Conservation (phyloP, 2,888 invertebrate species). For the Thyatira batis region DNA sequence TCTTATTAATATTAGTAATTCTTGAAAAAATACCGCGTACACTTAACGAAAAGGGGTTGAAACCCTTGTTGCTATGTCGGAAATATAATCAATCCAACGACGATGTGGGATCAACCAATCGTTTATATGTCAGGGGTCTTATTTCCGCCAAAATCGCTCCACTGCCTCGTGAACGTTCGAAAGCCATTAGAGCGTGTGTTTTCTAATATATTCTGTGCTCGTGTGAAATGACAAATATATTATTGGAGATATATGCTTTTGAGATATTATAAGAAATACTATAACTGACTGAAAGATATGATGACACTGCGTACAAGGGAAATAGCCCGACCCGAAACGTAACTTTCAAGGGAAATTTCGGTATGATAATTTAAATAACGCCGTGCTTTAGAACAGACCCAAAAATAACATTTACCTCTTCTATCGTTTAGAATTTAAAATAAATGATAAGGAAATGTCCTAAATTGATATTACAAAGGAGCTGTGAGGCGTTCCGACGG, state of each 20-base stretch:
- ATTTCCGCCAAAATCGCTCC: not conserved
- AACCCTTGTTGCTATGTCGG: not conserved
- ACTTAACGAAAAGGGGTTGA: not conserved
- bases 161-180: not conserved
- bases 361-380: no score
- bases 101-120: slow-evolving; percentile 2
- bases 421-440: not conserved
- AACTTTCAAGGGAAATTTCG: no score
- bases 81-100: not conserved
- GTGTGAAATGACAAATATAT: slow-evolving; percentile 8
- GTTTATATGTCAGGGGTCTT: not conserved
- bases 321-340: no score
- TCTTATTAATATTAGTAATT: no score
- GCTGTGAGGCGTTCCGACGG: not conserved
- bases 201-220: slow-evolving; percentile 3
- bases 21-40: no score
- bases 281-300: no score
- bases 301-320: no score
- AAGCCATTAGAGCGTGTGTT: not conserved
- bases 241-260: not conserved
- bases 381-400: not conserved
- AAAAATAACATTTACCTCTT: not conserved
- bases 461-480: not conserved
- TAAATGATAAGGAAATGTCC: not conserved
- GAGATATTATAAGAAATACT: no score